Conservation (phyloP, 2,797 vertebrate species). For the Crotalus adamanteus region DNA sequence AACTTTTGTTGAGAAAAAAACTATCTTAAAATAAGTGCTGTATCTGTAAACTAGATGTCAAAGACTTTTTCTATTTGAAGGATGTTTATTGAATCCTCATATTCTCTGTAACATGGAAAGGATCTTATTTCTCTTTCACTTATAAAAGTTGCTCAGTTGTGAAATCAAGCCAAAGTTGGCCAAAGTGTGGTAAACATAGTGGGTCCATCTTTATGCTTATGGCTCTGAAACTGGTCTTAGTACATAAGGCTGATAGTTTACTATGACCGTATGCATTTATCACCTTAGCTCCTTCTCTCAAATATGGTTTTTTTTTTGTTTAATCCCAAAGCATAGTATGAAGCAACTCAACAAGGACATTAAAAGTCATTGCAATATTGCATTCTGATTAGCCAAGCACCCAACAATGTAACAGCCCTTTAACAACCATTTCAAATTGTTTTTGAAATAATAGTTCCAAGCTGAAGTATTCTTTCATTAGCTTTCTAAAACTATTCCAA, state of each 20-base stretch:
- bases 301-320: slow-evolving; percentile 51
- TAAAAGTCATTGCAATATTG: slow-evolving; percentile 42
- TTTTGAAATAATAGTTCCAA: slow-evolving; percentile 31
- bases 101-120: slow-evolving; percentile 62
- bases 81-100: slow-evolving; percentile 63
- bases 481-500: slow-evolving; percentile 34
- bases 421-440: neutral
- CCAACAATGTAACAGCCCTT: neutral
- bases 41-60: slow-evolving; percentile 66
- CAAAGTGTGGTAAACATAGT: slow-evolving; percentile 57
- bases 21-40: slow-evolving; percentile 67
- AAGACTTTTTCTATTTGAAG: slow-evolving; percentile 67
- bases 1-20: slow-evolving; percentile 71
- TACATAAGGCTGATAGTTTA: slow-evolving; percentile 50
- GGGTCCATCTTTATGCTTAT: slow-evolving; percentile 66
- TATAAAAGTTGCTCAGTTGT: slow-evolving; percentile 58
- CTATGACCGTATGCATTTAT: slow-evolving; percentile 56
- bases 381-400: slow-evolving; percentile 36
- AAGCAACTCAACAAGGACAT: slow-evolving; percentile 43
- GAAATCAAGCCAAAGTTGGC: slow-evolving; percentile 61
- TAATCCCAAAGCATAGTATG: slow-evolving; percentile 50
- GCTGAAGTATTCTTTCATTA: slow-evolving; percentile 46
- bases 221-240: slow-evolving; percentile 41
- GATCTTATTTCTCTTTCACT: slow-evolving; percentile 60
- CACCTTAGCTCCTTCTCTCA: slow-evolving; percentile 51